These are phyloP conservation scores for Catostomus latipinnis DNA, from an alignment of 2,797 vertebrate genomes.

Conservation along the genomic window DNA sequence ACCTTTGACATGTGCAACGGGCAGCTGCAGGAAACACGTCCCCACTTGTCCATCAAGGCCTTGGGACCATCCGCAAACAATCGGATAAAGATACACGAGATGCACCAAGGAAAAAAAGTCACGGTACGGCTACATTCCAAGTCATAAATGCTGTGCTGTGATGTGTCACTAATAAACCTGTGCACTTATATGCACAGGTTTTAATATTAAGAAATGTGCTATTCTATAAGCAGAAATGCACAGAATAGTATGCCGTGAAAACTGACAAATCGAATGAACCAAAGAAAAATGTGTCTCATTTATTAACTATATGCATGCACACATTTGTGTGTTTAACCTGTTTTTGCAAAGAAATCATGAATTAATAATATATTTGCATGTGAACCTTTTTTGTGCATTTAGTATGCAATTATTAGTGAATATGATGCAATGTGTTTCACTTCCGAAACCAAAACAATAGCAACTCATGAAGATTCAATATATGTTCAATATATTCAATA, in stretches of 20 bases:
- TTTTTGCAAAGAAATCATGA: too few species aligned
- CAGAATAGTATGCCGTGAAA: too few species aligned
- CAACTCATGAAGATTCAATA: not conserved
- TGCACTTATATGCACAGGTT: not conserved
- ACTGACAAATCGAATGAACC: too few species aligned
- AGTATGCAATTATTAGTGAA: too few species aligned
- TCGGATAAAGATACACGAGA: conserved; percentile 75
- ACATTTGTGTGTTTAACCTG: too few species aligned
- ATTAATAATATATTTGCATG: too few species aligned
- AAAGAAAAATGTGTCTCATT: too few species aligned
- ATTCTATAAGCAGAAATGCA: too few species aligned
- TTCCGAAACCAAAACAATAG: not conserved
- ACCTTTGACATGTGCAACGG: conserved; percentile 82
- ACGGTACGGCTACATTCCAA: conserved; percentile 71
- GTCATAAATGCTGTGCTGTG: not conserved
- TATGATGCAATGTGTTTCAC: not conserved
- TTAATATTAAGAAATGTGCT: not conserved
- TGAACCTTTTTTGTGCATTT: too few species aligned
- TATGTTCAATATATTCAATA: too few species aligned
- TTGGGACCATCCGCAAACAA: not conserved
- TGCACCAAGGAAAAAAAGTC: conserved; percentile 84
- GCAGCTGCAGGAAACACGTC: conserved; percentile 72
- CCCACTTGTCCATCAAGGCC: conserved; percentile 74
- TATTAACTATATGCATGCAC: too few species aligned
- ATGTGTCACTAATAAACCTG: not conserved